phyloP scores from a whole-genome alignment of 2,797 vertebrate genomes.

The Fratercula arctica region DNA sequence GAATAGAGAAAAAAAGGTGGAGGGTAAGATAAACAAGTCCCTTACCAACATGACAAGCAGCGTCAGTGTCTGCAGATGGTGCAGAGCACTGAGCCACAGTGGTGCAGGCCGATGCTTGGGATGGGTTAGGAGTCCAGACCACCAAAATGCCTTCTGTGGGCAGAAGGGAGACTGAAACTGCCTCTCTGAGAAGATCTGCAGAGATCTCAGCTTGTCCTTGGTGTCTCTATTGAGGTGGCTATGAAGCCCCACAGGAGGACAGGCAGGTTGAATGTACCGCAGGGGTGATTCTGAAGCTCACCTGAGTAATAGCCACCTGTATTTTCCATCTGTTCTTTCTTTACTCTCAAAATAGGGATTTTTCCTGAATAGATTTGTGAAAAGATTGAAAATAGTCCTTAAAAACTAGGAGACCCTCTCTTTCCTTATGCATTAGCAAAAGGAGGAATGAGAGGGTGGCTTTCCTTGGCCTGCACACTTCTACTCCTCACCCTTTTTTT shows the following conservation, averaged over 20 bases:
- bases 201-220: neutral
- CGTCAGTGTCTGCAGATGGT: rapidly evolving
- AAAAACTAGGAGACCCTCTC: neutral
- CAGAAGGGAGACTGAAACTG: neutral
- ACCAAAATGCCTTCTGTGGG: neutral
- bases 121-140: neutral
- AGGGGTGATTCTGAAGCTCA: neutral
- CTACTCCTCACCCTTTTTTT: neutral
- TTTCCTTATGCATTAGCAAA: neutral
- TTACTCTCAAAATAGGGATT: neutral
- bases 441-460: neutral
- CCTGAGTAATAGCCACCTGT: neutral
- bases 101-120: rapidly evolving
- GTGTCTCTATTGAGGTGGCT: rapidly evolving
- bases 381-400: neutral
- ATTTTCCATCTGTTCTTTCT: neutral
- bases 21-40: neutral
- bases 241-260: neutral
- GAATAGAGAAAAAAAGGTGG: neutral
- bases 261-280: neutral
- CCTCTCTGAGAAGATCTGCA: neutral
- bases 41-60: neutral
- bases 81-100: neutral
- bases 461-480: neutral
- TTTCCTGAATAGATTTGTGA: neutral